Percentiles rank a stretch among this genome's conserved stretches.
Conservation (phyloP, 2,797 vertebrate species). For the Gambusia yucatana region DNA sequence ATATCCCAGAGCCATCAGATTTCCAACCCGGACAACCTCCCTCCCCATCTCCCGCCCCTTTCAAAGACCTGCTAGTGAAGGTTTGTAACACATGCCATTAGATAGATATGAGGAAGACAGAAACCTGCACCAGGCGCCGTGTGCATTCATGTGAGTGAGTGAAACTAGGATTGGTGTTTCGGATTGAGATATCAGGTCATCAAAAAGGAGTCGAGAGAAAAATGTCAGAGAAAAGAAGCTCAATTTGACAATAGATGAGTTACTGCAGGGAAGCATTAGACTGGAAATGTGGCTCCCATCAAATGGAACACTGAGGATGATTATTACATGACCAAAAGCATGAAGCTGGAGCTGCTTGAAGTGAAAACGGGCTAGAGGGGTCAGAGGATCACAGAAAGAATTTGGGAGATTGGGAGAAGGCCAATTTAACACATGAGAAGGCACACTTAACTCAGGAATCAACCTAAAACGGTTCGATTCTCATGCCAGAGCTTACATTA, state of each 20-base stretch:
- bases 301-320: slow-evolving; percentile 47
- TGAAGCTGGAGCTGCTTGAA: slow-evolving; percentile 19
- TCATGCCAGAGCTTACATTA: slow-evolving; percentile 14
- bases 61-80: slow-evolving; percentile 45
- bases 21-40: slow-evolving; percentile 25
- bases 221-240: slow-evolving; percentile 58
- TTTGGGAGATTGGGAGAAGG: slow-evolving; percentile 42
- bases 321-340: slow-evolving; percentile 59
- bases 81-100: slow-evolving; percentile 58
- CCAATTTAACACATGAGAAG: slow-evolving; percentile 68
- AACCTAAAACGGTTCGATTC: slow-evolving; percentile 37
- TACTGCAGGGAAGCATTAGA: slow-evolving; percentile 31
- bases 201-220: slow-evolving; percentile 65
- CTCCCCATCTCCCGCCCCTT: background rate
- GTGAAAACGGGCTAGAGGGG: background rate
- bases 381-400: slow-evolving; percentile 59
- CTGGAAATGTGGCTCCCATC: slow-evolving; percentile 30
- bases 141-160: slow-evolving; percentile 13
- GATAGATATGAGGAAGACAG: slow-evolving; percentile 70
- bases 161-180: slow-evolving; percentile 33
- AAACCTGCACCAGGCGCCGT: slow-evolving; percentile 41
- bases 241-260: slow-evolving; percentile 44
- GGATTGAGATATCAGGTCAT: slow-evolving; percentile 63
- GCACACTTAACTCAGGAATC: slow-evolving; percentile 56
- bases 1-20: slow-evolving; percentile 72